Evolutionary conservation across 2,113 vertebrate species (phyloP).

Genomic region (Entomyzon cyanotis): DNA sequence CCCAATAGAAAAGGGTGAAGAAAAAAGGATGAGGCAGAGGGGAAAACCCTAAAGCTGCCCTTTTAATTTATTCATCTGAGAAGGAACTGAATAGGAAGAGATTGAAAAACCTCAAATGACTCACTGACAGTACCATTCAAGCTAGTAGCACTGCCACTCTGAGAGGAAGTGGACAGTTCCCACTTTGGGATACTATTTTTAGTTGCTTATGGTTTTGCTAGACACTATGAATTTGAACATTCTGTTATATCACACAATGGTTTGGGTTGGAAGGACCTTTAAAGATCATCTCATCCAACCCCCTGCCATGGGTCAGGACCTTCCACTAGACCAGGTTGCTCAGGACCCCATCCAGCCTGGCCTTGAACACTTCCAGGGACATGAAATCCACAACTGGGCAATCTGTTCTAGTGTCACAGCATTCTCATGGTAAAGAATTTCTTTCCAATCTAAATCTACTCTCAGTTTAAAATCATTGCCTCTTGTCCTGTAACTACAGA

Average conservation of each 20-base stretch:
- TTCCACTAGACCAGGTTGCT: not conserved
- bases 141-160: not conserved
- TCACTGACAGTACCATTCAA: not conserved
- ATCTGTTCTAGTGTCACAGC: not conserved
- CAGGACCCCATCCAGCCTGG: not conserved
- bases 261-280: not conserved
- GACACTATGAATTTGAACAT: not conserved
- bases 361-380: not conserved
- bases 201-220: not conserved
- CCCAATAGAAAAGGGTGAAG: not conserved
- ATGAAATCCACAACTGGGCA: not conserved
- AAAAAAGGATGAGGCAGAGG: not conserved
- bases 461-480: not conserved
- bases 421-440: not conserved
- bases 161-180: not conserved
- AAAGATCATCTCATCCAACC: not conserved
- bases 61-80: not conserved
- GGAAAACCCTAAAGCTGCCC: not conserved
- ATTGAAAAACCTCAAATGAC: not conserved
- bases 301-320: not conserved
- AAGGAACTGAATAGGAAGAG: not conserved
- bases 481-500: not conserved
- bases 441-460: not conserved
- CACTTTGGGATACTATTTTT: not conserved
- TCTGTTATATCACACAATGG: not conserved